These are phyloP conservation scores for Polypedilum vanderplanki DNA, from an alignment of 1,140 invertebrate genomes.

Conservation along the genomic window DNA sequence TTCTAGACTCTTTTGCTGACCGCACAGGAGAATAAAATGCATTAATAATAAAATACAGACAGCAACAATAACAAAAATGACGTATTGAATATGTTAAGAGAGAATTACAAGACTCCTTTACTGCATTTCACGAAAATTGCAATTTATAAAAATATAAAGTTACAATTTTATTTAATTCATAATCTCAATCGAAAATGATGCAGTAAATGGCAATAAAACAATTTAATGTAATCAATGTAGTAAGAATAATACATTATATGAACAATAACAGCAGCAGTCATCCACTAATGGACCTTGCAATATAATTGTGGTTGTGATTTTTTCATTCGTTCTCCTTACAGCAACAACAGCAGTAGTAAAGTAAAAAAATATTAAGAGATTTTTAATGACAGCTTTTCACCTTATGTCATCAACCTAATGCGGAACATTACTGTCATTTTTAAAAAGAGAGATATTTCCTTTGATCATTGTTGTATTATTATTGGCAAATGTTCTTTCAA, in stretches of 20 bases:
- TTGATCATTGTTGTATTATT: neutral
- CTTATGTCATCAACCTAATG: constrained; percentile 12
- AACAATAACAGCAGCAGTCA: neutral
- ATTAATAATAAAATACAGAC: neutral
- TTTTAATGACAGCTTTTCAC: constrained; percentile 7
- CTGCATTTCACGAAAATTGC: constrained; percentile 5
- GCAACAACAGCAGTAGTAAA: too few relatives aligned
- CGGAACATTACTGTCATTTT: constrained; percentile 18
- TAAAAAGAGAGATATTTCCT: neutral
- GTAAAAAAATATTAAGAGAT: constrained; percentile 6
- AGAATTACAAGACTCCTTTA: constrained; percentile 1
- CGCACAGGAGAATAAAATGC: neutral
- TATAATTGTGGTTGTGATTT: neutral
- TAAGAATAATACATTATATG: neutral
- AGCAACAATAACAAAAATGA: neutral
- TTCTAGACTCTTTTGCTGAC: neutral
- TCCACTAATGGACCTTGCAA: neutral
- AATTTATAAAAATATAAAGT: constrained; percentile 25
- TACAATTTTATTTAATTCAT: constrained; percentile 25
- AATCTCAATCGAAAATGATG: neutral
- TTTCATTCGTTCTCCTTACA: neutral
- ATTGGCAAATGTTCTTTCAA: neutral
- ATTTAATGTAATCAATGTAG: constrained; percentile 21
- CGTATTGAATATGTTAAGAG: neutral
- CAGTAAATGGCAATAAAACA: constrained; percentile 23